phyloP scores from a whole-genome alignment of 2,113 vertebrate species.

The Vireo altiloquus region DNA sequence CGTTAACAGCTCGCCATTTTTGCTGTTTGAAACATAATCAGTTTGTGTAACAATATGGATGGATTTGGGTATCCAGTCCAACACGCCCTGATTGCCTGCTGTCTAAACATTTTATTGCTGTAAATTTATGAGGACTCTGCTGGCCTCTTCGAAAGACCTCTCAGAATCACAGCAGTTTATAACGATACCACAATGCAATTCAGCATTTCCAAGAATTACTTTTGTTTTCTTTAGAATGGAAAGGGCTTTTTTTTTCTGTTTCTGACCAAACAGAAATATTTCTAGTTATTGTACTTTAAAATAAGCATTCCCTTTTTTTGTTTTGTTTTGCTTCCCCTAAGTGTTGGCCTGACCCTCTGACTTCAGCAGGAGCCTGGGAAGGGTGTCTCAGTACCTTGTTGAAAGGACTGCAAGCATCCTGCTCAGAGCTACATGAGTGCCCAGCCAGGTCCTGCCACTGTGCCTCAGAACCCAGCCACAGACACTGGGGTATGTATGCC shows the following conservation, averaged over 20 bases:
- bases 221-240: slow-evolving; percentile 35
- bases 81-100: neutral
- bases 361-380: neutral
- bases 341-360: neutral
- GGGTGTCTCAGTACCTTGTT: neutral
- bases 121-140: slow-evolving; percentile 14
- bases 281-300: neutral
- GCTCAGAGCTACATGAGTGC: neutral
- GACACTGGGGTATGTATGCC: neutral
- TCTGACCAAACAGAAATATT: neutral
- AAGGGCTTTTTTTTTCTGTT: neutral
- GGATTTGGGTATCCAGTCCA: neutral
- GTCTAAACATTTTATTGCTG: slow-evolving; percentile 15
- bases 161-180: neutral
- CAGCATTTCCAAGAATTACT: slow-evolving; percentile 41
- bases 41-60: neutral
- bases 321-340: neutral
- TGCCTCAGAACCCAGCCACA: neutral
- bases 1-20: neutral
- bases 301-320: neutral
- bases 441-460: neutral
- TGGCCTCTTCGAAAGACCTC: neutral
- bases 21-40: slow-evolving; percentile 29
- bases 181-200: neutral
- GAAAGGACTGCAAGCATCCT: neutral